Evolutionary conservation across 2,113 vertebrate species (phyloP).

Genomic region (Rallus limicola): DNA sequence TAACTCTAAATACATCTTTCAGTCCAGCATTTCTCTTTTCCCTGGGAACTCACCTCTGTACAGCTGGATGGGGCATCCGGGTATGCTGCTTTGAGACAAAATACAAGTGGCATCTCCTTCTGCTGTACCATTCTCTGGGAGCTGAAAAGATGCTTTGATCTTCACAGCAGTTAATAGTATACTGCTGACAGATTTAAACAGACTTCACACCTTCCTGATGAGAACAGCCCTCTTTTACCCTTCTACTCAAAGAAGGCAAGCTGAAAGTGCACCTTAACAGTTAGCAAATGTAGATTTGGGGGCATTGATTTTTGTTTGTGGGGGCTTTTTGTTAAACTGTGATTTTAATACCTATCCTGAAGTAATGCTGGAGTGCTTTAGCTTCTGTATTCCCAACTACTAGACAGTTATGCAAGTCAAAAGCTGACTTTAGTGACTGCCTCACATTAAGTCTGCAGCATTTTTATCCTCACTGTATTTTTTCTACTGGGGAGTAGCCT

Average conservation of each 20-base stretch:
- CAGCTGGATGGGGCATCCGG: background rate
- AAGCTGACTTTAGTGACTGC: background rate
- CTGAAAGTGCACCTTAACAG: background rate
- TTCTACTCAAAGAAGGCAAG: background rate
- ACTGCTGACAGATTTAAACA: background rate
- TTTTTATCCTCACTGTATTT: background rate
- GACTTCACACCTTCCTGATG: background rate
- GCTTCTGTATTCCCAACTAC: background rate
- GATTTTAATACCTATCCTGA: background rate
- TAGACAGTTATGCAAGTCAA: background rate
- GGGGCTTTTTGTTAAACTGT: background rate
- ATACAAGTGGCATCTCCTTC: background rate
- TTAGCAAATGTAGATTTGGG: background rate
- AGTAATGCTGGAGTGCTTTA: background rate
- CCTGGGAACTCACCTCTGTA: background rate
- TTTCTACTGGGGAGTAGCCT: background rate
- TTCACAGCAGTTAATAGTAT: background rate
- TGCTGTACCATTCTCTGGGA: background rate
- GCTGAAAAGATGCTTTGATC: background rate
- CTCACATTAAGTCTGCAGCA: background rate
- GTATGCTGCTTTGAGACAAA: background rate
- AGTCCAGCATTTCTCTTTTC: background rate
- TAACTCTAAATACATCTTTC: background rate
- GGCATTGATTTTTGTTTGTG: background rate
- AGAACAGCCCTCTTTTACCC: background rate